phyloP scores from a whole-genome alignment of 23 tunicate genomes.

The Halocynthia roretzi region DNA sequence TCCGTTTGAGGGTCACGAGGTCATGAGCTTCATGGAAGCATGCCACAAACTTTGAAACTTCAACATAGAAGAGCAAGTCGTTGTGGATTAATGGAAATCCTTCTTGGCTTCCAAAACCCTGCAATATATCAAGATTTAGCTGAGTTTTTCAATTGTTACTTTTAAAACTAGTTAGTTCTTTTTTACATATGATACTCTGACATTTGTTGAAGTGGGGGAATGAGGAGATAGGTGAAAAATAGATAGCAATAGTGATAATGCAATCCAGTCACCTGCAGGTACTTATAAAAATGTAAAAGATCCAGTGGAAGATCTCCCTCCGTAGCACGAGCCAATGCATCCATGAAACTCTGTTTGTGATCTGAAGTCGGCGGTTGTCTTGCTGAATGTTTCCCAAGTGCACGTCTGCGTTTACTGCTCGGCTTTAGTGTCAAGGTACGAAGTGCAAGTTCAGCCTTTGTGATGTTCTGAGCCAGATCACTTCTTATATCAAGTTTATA shows the following conservation, averaged over 20 bases:
- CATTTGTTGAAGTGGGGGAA: not conserved
- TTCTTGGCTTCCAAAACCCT: conserved; percentile 84
- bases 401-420: conserved; percentile 74
- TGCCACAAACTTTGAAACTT: conserved; percentile 77
- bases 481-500: conserved; percentile 67
- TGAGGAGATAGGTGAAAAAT: not conserved
- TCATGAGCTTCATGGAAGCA: conserved; percentile 71
- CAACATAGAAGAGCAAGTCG: conserved; percentile 74
- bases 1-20: conserved; percentile 53
- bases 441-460: conserved; percentile 72
- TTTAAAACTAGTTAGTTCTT: not conserved
- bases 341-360: conserved; percentile 53
- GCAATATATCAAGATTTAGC: not conserved
- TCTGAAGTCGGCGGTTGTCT: conserved; percentile 73
- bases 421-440: conserved; percentile 70
- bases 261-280: conserved; percentile 42
- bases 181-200: not conserved
- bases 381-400: conserved; percentile 83
- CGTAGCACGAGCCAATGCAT: conserved; percentile 62
- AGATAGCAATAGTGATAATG: not conserved
- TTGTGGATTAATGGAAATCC: conserved; percentile 84
- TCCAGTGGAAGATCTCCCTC: conserved; percentile 72
- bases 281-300: conserved; percentile 66
- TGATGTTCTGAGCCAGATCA: conserved; percentile 62
- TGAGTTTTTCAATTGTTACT: not conserved